phyloP scores from a whole-genome alignment of 2,113 vertebrate species.

The Ctenodactylus gundi region DNA sequence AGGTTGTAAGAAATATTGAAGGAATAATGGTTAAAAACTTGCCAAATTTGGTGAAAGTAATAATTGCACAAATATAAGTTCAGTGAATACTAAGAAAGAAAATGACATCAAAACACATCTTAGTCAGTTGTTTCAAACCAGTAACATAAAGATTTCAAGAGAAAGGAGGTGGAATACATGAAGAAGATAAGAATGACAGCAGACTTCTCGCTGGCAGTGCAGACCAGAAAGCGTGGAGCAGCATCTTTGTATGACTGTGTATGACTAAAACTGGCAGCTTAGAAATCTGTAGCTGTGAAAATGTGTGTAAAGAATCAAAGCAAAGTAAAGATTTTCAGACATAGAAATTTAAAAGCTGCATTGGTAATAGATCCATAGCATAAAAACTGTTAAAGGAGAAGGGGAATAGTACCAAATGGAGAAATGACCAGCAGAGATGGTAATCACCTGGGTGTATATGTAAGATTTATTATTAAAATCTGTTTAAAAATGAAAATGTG shows the following conservation, averaged over 20 bases:
- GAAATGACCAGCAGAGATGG: not conserved
- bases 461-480: not conserved
- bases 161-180: not conserved
- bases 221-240: not conserved
- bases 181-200: not conserved
- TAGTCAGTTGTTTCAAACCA: slow-evolving; percentile 28
- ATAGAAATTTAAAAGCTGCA: not conserved
- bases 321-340: not conserved
- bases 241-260: not conserved
- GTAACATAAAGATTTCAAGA: not conserved
- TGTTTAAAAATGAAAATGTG: not conserved
- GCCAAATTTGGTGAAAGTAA: slow-evolving; percentile 11
- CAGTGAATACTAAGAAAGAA: not conserved
- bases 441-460: not conserved
- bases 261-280: not conserved
- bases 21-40: not conserved
- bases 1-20: not conserved
- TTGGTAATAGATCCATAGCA: not conserved
- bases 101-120: not conserved
- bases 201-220: not conserved
- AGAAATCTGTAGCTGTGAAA: slow-evolving; percentile 16
- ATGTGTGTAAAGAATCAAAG: not conserved
- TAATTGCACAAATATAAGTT: not conserved
- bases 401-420: not conserved
- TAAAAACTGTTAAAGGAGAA: not conserved